Evolutionary conservation across 2,113 vertebrate species (phyloP).

Genomic region (Gnathonemus longibarbis): DNA sequence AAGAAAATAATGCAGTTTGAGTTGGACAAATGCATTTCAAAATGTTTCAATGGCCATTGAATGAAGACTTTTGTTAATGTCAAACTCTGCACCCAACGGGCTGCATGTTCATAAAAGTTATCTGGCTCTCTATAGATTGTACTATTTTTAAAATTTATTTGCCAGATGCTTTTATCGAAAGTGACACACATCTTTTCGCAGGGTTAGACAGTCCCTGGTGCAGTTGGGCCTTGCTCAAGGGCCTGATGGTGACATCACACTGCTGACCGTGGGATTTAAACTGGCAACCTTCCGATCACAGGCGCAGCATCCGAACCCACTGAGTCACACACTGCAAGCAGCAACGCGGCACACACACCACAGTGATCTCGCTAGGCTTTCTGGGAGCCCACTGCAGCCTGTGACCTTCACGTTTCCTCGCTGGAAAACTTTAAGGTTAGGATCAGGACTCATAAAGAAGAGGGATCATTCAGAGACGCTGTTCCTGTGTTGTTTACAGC

Average conservation of each 20-base stretch:
- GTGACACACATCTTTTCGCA: neutral
- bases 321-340: neutral
- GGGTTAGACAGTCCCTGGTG: neutral
- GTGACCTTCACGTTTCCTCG: neutral
- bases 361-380: neutral
- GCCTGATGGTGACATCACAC: neutral
- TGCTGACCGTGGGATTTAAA: neutral
- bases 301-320: neutral
- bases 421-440: neutral
- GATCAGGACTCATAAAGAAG: neutral
- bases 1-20: neutral
- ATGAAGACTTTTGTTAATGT: neutral
- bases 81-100: neutral
- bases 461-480: neutral
- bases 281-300: neutral
- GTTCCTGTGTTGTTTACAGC: neutral
- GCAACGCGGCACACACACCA: neutral
- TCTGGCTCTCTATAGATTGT: neutral
- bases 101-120: neutral
- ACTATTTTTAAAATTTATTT: neutral
- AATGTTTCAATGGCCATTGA: neutral
- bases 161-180: neutral
- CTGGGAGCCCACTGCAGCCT: neutral
- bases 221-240: neutral
- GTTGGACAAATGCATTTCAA: neutral